phyloP scores from a whole-genome alignment of 2,797 vertebrate species.

The Aselliscus stoliczkanus region DNA sequence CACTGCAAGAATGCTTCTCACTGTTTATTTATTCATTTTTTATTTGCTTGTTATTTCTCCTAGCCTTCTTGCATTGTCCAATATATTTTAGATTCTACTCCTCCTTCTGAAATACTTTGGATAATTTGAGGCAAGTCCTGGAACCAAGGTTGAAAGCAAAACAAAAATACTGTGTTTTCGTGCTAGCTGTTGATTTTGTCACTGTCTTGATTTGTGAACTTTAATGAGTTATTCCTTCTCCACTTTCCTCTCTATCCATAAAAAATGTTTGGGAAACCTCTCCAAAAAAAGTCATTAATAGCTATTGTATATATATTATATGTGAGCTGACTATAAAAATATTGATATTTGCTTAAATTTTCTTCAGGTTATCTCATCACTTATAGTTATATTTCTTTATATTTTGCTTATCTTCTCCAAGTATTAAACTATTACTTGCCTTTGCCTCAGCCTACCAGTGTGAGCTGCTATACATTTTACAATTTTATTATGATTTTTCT shows the following conservation, averaged over 20 bases:
- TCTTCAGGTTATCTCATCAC: neutral
- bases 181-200: neutral
- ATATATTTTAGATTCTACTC: neutral
- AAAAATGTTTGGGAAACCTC: neutral
- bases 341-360: slow-evolving; percentile 16
- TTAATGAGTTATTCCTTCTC: neutral
- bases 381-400: neutral
- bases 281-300: neutral
- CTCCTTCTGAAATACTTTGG: slow-evolving; percentile 12
- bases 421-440: neutral
- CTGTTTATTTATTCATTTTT: neutral
- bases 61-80: neutral
- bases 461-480: neutral
- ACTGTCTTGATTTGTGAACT: neutral
- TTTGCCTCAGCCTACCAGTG: neutral
- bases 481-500: neutral
- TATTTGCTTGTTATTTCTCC: neutral
- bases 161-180: neutral
- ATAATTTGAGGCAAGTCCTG: neutral
- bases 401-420: neutral
- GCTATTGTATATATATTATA: neutral
- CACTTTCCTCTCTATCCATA: neutral
- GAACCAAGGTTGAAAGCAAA: slow-evolving; percentile 6
- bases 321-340: neutral
- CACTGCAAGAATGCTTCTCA: neutral